These are phyloP conservation scores for Pionites leucogaster DNA, from an alignment of 2,113 vertebrate genomes.

Conservation along the genomic window DNA sequence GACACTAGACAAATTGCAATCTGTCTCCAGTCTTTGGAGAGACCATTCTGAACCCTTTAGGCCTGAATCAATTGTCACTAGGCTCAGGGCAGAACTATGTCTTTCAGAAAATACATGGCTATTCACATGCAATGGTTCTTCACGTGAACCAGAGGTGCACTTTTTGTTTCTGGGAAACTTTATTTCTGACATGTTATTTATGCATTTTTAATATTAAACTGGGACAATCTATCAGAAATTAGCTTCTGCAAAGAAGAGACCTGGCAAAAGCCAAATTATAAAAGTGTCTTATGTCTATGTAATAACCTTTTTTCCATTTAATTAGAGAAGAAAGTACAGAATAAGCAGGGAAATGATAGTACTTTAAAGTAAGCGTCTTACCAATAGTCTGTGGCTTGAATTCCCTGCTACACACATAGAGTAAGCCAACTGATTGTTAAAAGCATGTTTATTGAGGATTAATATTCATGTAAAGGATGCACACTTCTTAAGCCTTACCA, in stretches of 20 bases:
- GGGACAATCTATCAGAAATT: neutral
- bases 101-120: neutral
- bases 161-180: neutral
- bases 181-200: neutral
- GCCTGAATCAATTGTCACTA: neutral
- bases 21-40: neutral
- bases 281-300: neutral
- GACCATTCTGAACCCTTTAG: neutral
- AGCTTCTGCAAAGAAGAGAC: neutral
- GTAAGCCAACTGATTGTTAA: neutral
- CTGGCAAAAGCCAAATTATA: neutral
- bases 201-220: neutral
- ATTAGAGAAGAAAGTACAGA: neutral
- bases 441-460: slow-evolving; percentile 28
- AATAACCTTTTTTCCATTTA: neutral
- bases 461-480: neutral
- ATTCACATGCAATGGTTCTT: neutral
- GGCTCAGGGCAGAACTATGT: neutral
- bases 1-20: neutral
- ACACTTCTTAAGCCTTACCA: neutral
- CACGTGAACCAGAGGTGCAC: neutral
- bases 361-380: slow-evolving; percentile 7
- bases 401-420: neutral
- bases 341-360: neutral
- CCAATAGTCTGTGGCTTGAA: neutral